Evolutionary conservation across 2,888 invertebrate genomes (phyloP).

Genomic region (Melolontha melolontha): DNA sequence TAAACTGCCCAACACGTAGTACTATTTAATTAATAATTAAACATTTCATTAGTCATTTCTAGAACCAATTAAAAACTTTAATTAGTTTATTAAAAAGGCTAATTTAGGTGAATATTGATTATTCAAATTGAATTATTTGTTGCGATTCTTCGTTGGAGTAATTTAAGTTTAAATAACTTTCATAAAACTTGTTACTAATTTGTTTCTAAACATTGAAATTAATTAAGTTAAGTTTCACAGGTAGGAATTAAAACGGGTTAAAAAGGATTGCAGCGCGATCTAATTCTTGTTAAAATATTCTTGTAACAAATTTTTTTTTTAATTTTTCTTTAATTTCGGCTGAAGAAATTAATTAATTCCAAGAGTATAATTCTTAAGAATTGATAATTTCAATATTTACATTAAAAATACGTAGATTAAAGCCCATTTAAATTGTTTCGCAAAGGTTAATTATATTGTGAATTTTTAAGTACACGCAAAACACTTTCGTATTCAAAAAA

Average conservation of each 20-base stretch:
- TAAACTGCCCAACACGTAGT: too few relatives aligned
- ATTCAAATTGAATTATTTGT: not conserved
- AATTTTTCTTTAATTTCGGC: too few relatives aligned
- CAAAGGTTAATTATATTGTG: too few relatives aligned
- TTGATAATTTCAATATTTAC: too few relatives aligned
- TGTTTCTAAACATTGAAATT: not conserved
- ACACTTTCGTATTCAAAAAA: too few relatives aligned
- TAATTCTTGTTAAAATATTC: too few relatives aligned
- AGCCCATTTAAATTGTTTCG: too few relatives aligned
- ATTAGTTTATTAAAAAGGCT: slow-evolving; percentile 13
- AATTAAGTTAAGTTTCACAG: slow-evolving; percentile 3
- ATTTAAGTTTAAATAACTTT: slow-evolving; percentile 15
- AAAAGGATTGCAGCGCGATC: not conserved
- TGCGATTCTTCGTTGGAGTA: slow-evolving; percentile 1
- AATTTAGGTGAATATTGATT: slow-evolving; percentile 3
- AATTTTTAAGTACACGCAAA: too few relatives aligned
- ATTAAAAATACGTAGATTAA: too few relatives aligned
- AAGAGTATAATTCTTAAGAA: too few relatives aligned
- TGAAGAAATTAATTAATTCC: too few relatives aligned
- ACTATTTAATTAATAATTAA: slow-evolving; percentile 3
- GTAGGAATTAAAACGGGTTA: not conserved
- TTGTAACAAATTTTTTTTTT: too few relatives aligned
- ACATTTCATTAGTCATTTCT: slow-evolving; percentile 2
- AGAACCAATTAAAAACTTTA: slow-evolving; percentile 11
- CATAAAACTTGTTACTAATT: slow-evolving; percentile 12